Base-by-base conservation (phyloP, 2,888 invertebrate genomes). In the Baronia brevicornis region DNA sequence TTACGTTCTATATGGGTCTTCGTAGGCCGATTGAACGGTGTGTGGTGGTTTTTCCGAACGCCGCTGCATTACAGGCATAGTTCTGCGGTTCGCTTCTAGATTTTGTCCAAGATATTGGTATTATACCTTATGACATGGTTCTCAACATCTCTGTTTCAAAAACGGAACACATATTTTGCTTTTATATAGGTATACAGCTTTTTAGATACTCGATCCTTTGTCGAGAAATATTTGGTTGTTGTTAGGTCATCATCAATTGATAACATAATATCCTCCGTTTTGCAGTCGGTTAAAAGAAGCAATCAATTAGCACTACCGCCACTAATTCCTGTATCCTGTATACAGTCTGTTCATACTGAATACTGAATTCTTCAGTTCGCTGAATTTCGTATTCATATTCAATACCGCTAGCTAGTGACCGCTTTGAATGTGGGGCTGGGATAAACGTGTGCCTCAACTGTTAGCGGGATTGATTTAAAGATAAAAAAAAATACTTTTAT, bases 1-100 rank as follows among this genome's bases (percentile, higher is more conserved):
- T 35, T 29, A 27, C 37, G 33, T 42, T 41, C 36, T 41, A 38
- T 33, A 25, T 13, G 25, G 32, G 3, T 20, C 22, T 19, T 25
- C 41, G 39, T 32, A 36, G 31, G 31, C 26, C 21, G 23, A 9
- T 36, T 29, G 29, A 48, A 43, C 41, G 39, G 46, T 44, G 57
- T 56, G 54, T 47, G 56, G 53, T 29, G 31, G 42, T 59, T 60
- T 60, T 60, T 60, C 48, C 40, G 22, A 26, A 27, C 15, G 13
- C 7, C 37, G 14, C 24, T 30, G 43, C 59, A 55, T 58, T 49
- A 51, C 43, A 39, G 43, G 46, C 48, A 57, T 56, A 54, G 42
- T 48, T 46, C 36, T 44, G 39, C 28, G 14, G 28, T 26, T 18
- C 34, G 32, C 23, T 17, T 35, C 35, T 34, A n/a, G 28, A 26